Percentiles rank a stretch among this genome's conserved stretches.
phyloP scores from a whole-genome alignment of 2,797 vertebrate genomes.

The Eurystomus glaucurus region DNA sequence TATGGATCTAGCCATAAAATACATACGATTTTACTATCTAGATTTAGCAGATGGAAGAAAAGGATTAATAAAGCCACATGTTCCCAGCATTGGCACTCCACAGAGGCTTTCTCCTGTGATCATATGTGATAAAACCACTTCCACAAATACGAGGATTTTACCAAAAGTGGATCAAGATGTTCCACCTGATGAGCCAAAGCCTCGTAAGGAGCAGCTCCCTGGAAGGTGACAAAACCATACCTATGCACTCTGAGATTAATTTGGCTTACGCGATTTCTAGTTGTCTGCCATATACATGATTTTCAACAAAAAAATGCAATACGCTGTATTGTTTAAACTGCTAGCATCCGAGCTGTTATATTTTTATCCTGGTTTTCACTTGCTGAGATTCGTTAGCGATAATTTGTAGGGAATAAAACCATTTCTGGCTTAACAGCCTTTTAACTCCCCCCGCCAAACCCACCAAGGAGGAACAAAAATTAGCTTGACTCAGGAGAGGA shows the following conservation, averaged over 20 bases:
- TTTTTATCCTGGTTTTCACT: background rate
- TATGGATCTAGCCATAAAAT: background rate
- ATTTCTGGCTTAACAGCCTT: background rate
- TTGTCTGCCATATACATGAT: background rate
- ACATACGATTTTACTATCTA: background rate
- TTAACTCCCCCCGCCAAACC: background rate
- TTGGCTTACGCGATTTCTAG: background rate
- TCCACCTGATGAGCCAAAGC: background rate
- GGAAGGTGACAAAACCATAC: background rate
- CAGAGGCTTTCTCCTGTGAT: background rate
- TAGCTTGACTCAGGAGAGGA: background rate
- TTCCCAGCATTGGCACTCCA: background rate
- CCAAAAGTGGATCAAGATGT: background rate
- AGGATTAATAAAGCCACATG: background rate
- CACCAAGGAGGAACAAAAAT: background rate
- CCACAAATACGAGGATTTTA: background rate
- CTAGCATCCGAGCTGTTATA: background rate
- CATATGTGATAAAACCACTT: background rate
- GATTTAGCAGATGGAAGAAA: background rate
- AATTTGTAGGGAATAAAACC: background rate
- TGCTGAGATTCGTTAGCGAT: background rate
- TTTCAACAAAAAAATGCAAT: background rate
- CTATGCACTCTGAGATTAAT: background rate
- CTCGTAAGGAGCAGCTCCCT: background rate
- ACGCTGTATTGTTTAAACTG: background rate